These are phyloP conservation scores for Heterocephalus glaber DNA, from an alignment of 2,113 vertebrate genomes.

Conservation along the genomic window DNA sequence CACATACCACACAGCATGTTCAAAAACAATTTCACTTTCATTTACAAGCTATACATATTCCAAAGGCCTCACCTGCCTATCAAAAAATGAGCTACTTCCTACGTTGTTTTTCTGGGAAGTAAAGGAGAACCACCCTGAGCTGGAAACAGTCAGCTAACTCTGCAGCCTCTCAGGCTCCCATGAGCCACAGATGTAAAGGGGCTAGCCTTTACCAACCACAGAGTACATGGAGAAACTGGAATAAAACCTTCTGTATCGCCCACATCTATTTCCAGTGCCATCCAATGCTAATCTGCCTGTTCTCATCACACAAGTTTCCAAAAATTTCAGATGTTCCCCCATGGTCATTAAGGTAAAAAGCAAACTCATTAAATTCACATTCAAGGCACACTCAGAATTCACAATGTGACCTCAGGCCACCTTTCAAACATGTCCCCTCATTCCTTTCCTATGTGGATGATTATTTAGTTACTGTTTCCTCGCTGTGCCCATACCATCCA, in stretches of 20 bases:
- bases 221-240: not conserved
- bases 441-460: not conserved
- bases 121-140: not conserved
- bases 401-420: not conserved
- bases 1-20: slow-evolving; percentile 30
- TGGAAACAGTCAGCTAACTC: not conserved
- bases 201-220: not conserved
- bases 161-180: not conserved
- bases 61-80: not conserved
- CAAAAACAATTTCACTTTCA: slow-evolving; percentile 49
- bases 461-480: not conserved
- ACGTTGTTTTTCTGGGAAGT: slow-evolving; percentile 24
- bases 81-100: not conserved
- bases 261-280: not conserved
- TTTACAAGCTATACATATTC: not conserved
- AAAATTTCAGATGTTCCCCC: not conserved
- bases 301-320: not conserved
- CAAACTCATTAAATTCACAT: not conserved
- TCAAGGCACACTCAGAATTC: not conserved
- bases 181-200: not conserved
- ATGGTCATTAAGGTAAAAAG: not conserved
- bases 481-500: not conserved
- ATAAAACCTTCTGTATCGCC: not conserved
- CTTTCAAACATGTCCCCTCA: not conserved
- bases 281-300: not conserved